These are phyloP conservation scores for Selenia dentaria DNA, from an alignment of 2,888 invertebrate genomes.

Conservation along the genomic window DNA sequence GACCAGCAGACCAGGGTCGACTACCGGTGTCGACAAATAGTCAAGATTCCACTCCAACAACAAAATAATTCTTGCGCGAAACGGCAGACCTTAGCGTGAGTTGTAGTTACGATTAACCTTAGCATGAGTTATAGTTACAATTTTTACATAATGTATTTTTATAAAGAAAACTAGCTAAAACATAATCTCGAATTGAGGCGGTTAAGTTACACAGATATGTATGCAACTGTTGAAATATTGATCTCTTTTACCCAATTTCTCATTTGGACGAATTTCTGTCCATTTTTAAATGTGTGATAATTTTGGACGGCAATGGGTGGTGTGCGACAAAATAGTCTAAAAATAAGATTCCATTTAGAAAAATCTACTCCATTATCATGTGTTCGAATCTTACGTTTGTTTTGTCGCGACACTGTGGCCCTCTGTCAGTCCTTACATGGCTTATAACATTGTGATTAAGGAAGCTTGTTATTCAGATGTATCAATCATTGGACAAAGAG, in stretches of 20 bases:
- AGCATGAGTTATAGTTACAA: slow-evolving; percentile 12
- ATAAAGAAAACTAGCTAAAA: slow-evolving; percentile 11
- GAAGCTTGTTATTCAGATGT: slow-evolving; percentile 5
- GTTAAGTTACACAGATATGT: slow-evolving; percentile 10
- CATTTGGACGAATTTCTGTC: slow-evolving; percentile 3
- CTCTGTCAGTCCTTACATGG: not conserved
- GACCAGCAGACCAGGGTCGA: not conserved
- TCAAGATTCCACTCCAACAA: not conserved
- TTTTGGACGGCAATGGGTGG: not conserved
- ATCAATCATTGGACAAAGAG: slow-evolving; percentile 1
- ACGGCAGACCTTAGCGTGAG: not conserved
- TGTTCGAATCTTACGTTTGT: slow-evolving; percentile 6
- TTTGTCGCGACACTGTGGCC: slow-evolving; percentile 1
- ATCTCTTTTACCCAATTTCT: slow-evolving; percentile 15
- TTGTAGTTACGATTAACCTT: slow-evolving; percentile 8
- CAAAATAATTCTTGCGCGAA: not conserved
- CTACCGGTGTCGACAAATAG: not conserved
- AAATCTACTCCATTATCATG: slow-evolving; percentile 14
- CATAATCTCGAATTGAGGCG: slow-evolving; percentile 20
- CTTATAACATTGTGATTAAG: slow-evolving; percentile 14
- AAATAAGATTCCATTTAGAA: slow-evolving; percentile 5
- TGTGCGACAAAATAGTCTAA: slow-evolving; percentile 5
- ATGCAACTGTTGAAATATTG: slow-evolving; percentile 19
- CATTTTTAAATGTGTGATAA: not conserved
- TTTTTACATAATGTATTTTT: slow-evolving; percentile 22